A percentile compares a stretch with the other conserved stretches of the same genome.
Evolutionary conservation across 1,140 invertebrate species (phyloP).

Genomic region (Musca vetustissima): DNA sequence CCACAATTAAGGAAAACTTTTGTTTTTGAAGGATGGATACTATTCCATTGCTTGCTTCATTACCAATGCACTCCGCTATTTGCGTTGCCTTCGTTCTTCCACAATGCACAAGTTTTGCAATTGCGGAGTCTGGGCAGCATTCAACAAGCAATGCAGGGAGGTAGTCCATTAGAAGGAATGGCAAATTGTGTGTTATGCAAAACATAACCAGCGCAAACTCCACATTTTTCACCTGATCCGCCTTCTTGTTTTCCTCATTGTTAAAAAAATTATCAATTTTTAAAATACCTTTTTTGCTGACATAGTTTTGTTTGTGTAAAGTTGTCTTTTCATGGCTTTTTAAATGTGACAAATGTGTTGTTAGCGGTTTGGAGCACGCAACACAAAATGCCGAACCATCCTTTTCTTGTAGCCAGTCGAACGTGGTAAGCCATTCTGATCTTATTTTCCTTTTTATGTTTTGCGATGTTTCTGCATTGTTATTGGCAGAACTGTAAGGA

Average conservation of each 20-base stretch:
- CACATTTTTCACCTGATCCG: not conserved
- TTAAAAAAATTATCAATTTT: not conserved
- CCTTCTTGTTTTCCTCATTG: not conserved
- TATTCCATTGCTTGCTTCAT: too few relatives aligned
- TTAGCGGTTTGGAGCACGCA: not conserved
- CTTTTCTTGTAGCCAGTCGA: not conserved
- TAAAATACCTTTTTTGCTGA: not conserved
- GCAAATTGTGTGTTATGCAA: not conserved
- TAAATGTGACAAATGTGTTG: conserved; percentile 1
- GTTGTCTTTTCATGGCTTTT: not conserved
- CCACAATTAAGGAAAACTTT: conserved; percentile 28
- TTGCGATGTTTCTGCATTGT: too few relatives aligned
- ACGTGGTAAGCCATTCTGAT: too few relatives aligned
- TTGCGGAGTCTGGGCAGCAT: conserved; percentile 13
- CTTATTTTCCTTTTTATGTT: too few relatives aligned
- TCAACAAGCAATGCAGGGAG: conserved; percentile 6
- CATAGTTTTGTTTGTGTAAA: not conserved
- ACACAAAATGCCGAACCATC: not conserved
- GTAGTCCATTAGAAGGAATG: conserved; percentile 21
- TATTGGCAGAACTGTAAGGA: too few relatives aligned
- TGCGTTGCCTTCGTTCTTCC: conserved; percentile 6
- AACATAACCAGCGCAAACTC: conserved; percentile 17
- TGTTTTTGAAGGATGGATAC: conserved; percentile 4
- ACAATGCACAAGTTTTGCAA: conserved; percentile 4
- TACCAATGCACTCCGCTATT: too few relatives aligned